A percentile compares a stretch with the other conserved stretches of the same genome.
phyloP scores from a whole-genome alignment of 2,888 invertebrate species.

The Leucophenga maculata region DNA sequence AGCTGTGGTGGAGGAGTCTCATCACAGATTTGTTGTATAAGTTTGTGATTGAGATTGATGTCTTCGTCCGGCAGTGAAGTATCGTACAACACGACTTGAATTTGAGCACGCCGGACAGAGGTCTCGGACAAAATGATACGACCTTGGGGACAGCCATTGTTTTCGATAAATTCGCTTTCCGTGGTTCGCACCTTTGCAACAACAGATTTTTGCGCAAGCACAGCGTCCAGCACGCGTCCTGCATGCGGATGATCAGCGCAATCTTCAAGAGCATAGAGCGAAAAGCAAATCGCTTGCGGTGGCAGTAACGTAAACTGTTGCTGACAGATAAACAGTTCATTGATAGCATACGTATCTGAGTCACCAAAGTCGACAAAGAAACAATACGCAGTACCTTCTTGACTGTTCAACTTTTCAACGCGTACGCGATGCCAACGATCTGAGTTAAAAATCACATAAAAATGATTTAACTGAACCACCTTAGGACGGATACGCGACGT shows the following conservation, averaged over 20 bases:
- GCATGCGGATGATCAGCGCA: slow-evolving; percentile 72
- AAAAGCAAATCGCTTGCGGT: slow-evolving; percentile 82
- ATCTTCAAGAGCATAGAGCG: slow-evolving; percentile 81
- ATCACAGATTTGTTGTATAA: slow-evolving; percentile 74
- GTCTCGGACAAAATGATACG: slow-evolving; percentile 14
- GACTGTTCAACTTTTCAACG: slow-evolving; percentile 73
- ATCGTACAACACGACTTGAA: slow-evolving; percentile 78
- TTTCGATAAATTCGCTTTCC: slow-evolving; percentile 54
- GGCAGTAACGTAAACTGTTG: slow-evolving; percentile 78
- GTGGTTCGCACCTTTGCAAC: slow-evolving; percentile 75
- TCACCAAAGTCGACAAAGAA: slow-evolving; percentile 86
- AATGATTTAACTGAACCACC: slow-evolving; percentile 56
- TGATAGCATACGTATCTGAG: slow-evolving; percentile 75
- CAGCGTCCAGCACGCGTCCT: slow-evolving; percentile 66
- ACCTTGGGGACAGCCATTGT: slow-evolving; percentile 46
- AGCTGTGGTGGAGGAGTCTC: slow-evolving; percentile 67
- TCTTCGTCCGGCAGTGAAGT: slow-evolving; percentile 77
- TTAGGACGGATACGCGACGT: slow-evolving; percentile 54
- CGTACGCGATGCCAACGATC: slow-evolving; percentile 77
- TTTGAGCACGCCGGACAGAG: slow-evolving; percentile 58
- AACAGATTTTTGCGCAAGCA: slow-evolving; percentile 75
- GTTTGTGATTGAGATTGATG: slow-evolving; percentile 77
- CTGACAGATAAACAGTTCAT: slow-evolving; percentile 76
- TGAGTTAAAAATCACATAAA: slow-evolving; percentile 71
- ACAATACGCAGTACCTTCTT: slow-evolving; percentile 73